A percentile compares a stretch with the other conserved stretches of the same genome.
Conservation (phyloP, 1,140 invertebrate species). For the Anoplolepis gracilipes region DNA sequence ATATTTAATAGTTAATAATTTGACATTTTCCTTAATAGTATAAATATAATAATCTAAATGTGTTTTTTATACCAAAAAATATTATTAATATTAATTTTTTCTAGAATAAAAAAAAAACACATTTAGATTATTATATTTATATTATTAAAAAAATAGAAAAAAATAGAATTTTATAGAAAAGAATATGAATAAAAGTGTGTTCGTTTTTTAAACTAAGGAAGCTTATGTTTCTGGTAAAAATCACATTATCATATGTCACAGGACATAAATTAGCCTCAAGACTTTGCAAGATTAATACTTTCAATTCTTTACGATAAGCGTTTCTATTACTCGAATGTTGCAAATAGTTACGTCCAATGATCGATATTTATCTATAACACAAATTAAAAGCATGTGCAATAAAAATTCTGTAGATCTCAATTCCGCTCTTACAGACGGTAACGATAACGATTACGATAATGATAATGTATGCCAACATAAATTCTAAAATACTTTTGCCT, state of each 20-base stretch:
- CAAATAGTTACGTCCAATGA: conserved; percentile 32
- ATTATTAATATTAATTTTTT: not conserved
- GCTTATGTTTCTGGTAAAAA: not conserved
- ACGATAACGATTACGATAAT: conserved; percentile 61
- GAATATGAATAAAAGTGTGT: not conserved
- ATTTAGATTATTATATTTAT: not conserved
- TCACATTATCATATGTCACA: not conserved
- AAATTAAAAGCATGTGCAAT: conserved; percentile 32
- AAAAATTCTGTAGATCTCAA: conserved; percentile 22
- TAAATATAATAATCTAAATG: not conserved
- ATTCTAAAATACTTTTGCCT: conserved; percentile 45
- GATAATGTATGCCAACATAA: conserved; percentile 58
- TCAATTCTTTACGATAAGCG: not conserved
- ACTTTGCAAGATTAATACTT: conserved; percentile 5
- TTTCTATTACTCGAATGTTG: not conserved
- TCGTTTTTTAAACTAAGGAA: not conserved
- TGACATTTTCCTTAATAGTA: not conserved
- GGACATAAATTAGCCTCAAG: not conserved
- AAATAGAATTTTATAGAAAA: not conserved
- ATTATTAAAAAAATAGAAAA: not conserved
- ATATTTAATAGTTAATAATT: not conserved
- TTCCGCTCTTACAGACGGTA: conserved; percentile 11
- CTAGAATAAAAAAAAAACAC: too few species aligned
- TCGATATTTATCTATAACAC: conserved; percentile 33
- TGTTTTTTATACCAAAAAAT: not conserved